Evolutionary conservation across 2,888 invertebrate species (phyloP).

Genomic region (Cheilosia soror): DNA sequence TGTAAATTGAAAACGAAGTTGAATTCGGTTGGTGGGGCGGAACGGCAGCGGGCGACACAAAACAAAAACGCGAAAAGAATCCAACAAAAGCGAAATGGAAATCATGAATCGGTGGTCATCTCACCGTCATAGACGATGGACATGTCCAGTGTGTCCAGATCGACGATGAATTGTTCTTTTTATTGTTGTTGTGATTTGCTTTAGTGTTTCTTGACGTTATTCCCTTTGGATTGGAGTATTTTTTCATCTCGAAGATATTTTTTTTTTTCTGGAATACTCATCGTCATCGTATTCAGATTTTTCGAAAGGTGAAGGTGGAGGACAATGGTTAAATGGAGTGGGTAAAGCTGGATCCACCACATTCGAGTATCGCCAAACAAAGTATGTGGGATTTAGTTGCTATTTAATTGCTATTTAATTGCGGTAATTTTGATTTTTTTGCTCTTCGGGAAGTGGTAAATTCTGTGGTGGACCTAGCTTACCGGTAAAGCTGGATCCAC

Average conservation of each 20-base stretch:
- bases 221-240: not conserved
- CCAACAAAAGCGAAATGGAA: constrained; percentile 67
- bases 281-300: constrained; percentile 53
- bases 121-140: constrained; percentile 60
- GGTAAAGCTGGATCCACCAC: no score
- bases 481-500: no score
- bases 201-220: constrained; percentile 7
- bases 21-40: constrained; percentile 6
- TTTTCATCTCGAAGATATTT: not conserved
- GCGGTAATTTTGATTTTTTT: no score
- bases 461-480: no score
- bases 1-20: constrained; percentile 62
- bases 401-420: no score
- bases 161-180: constrained; percentile 58
- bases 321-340: constrained; percentile 66
- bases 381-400: no score
- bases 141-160: constrained; percentile 28
- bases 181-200: constrained; percentile 51
- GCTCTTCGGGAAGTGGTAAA: no score
- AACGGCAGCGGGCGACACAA: not conserved
- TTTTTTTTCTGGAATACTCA: not conserved
- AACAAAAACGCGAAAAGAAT: constrained; percentile 32
- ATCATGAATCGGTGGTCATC: constrained; percentile 51
- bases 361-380: no score
- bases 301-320: constrained; percentile 64